A percentile compares a stretch with the other conserved stretches of the same genome.
Evolutionary conservation across 2,888 invertebrate species (phyloP).

Genomic region (Microdon myrmicae): DNA sequence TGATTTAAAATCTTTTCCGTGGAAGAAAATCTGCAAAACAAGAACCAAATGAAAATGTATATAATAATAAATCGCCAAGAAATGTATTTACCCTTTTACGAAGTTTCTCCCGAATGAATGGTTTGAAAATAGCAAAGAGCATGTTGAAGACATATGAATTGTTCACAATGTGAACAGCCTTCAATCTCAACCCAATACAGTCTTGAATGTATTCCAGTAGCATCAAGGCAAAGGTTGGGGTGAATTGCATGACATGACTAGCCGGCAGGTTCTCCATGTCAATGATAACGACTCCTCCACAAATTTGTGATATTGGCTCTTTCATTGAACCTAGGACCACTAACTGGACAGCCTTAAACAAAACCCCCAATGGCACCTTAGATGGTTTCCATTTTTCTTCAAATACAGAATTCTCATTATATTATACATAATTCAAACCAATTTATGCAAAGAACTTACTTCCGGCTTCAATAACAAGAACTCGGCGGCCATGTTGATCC

Average conservation of each 20-base stretch:
- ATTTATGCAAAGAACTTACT: slow-evolving; percentile 68
- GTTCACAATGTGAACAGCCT: slow-evolving; percentile 88
- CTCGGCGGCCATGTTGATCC: slow-evolving; percentile 74
- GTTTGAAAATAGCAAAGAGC: slow-evolving; percentile 86
- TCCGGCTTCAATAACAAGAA: slow-evolving; percentile 78
- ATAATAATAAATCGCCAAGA: not conserved
- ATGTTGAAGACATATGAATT: slow-evolving; percentile 89
- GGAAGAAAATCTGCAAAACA: slow-evolving; percentile 73
- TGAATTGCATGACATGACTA: slow-evolving; percentile 79
- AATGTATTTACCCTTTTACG: slow-evolving; percentile 77
- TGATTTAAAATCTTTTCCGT: slow-evolving; percentile 75
- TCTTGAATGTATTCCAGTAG: slow-evolving; percentile 81
- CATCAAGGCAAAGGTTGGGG: slow-evolving; percentile 80
- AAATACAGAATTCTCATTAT: slow-evolving; percentile 55
- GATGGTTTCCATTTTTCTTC: slow-evolving; percentile 81
- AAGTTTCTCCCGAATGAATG: slow-evolving; percentile 86
- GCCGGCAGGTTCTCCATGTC: slow-evolving; percentile 81
- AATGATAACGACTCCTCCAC: slow-evolving; percentile 78
- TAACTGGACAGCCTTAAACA: slow-evolving; percentile 78
- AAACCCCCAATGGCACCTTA: slow-evolving; percentile 72
- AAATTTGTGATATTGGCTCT: slow-evolving; percentile 83
- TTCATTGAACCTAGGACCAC: slow-evolving; percentile 78
- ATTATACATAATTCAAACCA: not conserved
- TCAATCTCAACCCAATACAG: slow-evolving; percentile 83
- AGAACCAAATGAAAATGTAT: not conserved